Percentiles rank a stretch among this genome's conserved stretches.
phyloP scores from a whole-genome alignment of 1,140 invertebrate species.

The Megathymus violae region DNA sequence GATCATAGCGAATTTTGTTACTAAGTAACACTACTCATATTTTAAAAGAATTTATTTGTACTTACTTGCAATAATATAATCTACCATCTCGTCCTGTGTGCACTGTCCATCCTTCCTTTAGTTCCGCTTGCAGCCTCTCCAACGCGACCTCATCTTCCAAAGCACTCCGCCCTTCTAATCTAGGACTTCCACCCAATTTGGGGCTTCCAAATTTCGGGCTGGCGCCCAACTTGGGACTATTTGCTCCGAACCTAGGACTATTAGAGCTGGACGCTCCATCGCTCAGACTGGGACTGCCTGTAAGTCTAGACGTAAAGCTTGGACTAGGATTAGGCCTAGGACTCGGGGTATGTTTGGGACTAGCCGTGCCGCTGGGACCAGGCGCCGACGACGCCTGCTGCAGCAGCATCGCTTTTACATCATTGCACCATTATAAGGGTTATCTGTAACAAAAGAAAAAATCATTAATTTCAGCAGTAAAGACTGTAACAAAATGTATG shows the following conservation, averaged over 20 bases:
- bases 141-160: slow-evolving; percentile 74
- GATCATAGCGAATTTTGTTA: too few relatives aligned
- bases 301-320: slow-evolving; percentile 53
- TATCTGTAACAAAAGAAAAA: slow-evolving; percentile 59
- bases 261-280: slow-evolving; percentile 65
- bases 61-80: slow-evolving; percentile 93
- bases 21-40: not conserved
- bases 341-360: slow-evolving; percentile 62
- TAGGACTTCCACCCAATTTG: slow-evolving; percentile 61
- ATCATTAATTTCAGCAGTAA: not conserved
- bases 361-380: slow-evolving; percentile 76
- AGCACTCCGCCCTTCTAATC: slow-evolving; percentile 45
- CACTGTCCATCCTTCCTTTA: slow-evolving; percentile 88
- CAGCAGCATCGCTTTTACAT: slow-evolving; percentile 78
- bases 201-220: slow-evolving; percentile 71
- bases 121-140: slow-evolving; percentile 81
- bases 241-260: slow-evolving; percentile 57
- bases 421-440: slow-evolving; percentile 64
- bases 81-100: slow-evolving; percentile 89
- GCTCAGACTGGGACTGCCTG: slow-evolving; percentile 61
- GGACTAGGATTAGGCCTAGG: slow-evolving; percentile 59
- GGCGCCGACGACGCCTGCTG: slow-evolving; percentile 74
- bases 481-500: slow-evolving; percentile 4
- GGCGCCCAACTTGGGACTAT: slow-evolving; percentile 60
- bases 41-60: slow-evolving; percentile 40